phyloP scores from a whole-genome alignment of 2,113 vertebrate genomes.

The Xyrauchen texanus region DNA sequence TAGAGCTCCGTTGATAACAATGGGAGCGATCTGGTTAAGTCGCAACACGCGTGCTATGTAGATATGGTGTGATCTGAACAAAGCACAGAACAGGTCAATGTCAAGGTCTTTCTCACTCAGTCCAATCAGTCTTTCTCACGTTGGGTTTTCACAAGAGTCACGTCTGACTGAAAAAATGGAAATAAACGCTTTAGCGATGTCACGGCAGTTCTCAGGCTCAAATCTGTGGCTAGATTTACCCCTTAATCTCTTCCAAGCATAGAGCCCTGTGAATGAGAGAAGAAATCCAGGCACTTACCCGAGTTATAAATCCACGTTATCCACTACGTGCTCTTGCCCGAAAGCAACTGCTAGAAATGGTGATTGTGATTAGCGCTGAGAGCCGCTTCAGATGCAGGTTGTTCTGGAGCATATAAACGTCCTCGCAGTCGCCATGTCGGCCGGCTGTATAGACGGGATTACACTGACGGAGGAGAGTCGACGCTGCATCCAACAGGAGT shows the following conservation, averaged over 20 bases:
- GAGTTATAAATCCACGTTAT: not conserved
- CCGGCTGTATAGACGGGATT: not conserved
- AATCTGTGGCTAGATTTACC: conserved; percentile 33
- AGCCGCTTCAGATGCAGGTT: not conserved
- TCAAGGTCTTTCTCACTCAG: not conserved
- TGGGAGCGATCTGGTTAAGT: not conserved
- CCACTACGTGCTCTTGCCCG: not conserved
- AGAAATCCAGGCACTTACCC: not conserved
- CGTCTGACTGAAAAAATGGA: not conserved
- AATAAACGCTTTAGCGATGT: not conserved
- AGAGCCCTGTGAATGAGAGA: not conserved
- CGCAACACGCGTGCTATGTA: not conserved
- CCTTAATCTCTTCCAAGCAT: conserved; percentile 24
- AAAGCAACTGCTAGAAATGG: not conserved
- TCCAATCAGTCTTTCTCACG: no score
- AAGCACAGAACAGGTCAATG: not conserved
- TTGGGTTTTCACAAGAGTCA: no score
- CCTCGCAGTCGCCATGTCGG: conserved; percentile 12
- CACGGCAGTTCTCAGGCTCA: not conserved
- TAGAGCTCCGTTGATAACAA: not conserved
- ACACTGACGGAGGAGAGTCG: not conserved
- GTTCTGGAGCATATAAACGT: not conserved
- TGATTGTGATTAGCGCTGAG: not conserved
- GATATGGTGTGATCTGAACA: not conserved
- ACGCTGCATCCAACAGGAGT: not conserved